These are phyloP conservation scores for Melanotaenia duboulayi DNA, from an alignment of 2,113 vertebrate genomes.

Conservation along the genomic window DNA sequence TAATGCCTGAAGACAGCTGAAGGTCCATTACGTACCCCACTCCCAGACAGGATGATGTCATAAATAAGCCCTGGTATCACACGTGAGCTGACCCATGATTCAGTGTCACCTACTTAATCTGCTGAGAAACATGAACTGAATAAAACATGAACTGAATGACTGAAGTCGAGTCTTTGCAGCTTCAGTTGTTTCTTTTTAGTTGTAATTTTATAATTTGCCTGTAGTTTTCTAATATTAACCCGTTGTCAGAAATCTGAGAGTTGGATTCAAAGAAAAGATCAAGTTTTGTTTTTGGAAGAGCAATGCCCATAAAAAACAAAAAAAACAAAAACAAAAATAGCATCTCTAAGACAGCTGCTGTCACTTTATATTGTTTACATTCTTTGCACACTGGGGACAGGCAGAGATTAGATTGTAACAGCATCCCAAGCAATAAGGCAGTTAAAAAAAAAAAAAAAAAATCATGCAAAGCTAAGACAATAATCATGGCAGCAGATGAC, in stretches of 20 bases:
- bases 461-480: conserved; percentile 3
- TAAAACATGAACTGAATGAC: background rate
- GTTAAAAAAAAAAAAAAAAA: conserved; percentile 26
- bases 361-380: conserved; percentile 31
- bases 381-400: background rate
- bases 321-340: background rate
- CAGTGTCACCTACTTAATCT: conserved; percentile 7
- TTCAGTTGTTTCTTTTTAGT: background rate
- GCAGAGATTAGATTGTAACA: conserved; percentile 40
- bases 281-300: too few relatives aligned
- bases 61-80: background rate
- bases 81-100: background rate
- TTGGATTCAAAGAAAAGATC: too few relatives aligned
- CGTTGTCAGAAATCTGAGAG: too few relatives aligned
- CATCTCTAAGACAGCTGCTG: background rate
- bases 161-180: background rate
- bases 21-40: conserved; percentile 47
- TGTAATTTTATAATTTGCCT: too few relatives aligned
- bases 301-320: too few relatives aligned
- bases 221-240: too few relatives aligned
- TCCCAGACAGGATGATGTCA: conserved; percentile 63
- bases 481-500: background rate
- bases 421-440: too few relatives aligned
- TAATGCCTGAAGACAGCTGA: conserved; percentile 57
- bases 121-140: background rate